Evolutionary conservation across 2,888 invertebrate genomes (phyloP).

Genomic region (Noctua pronuba): DNA sequence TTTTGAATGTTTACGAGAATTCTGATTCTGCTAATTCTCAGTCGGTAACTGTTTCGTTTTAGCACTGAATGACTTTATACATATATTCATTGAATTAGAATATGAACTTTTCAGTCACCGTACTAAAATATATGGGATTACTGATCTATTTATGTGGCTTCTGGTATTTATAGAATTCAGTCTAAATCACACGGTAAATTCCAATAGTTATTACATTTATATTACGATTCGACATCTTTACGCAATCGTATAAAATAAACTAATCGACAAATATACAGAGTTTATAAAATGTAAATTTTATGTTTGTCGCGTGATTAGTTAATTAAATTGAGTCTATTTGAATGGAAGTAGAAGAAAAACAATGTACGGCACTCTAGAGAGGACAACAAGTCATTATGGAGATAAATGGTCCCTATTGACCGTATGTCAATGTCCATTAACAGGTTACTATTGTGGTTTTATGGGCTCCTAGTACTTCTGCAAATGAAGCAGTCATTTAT

Average conservation of each 20-base stretch:
- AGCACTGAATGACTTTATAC: not conserved
- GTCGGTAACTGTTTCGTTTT: not conserved
- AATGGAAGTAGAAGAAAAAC: constrained; percentile 18
- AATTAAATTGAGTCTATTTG: constrained; percentile 37
- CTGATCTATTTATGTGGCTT: constrained; percentile 36
- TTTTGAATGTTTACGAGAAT: not conserved
- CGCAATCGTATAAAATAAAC: constrained; percentile 29
- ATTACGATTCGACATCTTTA: constrained; percentile 45
- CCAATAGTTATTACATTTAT: constrained; percentile 33
- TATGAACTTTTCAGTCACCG: constrained; percentile 34
- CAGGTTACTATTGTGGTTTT: not conserved
- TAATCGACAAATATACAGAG: constrained; percentile 19
- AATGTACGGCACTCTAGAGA: not conserved
- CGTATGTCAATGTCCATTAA: constrained; percentile 6
- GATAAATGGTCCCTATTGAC: constrained; percentile 3
- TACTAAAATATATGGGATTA: constrained; percentile 17
- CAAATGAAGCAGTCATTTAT: not conserved
- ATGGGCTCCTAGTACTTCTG: not conserved
- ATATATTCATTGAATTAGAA: constrained; percentile 35
- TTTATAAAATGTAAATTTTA: constrained; percentile 48
- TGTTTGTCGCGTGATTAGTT: constrained; percentile 48
- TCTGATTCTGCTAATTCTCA: not conserved
- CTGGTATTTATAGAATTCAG: constrained; percentile 33
- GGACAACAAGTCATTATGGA: constrained; percentile 12
- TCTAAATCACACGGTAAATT: constrained; percentile 38